A percentile compares a stretch with the other conserved stretches of the same genome.
Conservation (phyloP, 2,888 invertebrate genomes). For the Trisateles emortualis region DNA sequence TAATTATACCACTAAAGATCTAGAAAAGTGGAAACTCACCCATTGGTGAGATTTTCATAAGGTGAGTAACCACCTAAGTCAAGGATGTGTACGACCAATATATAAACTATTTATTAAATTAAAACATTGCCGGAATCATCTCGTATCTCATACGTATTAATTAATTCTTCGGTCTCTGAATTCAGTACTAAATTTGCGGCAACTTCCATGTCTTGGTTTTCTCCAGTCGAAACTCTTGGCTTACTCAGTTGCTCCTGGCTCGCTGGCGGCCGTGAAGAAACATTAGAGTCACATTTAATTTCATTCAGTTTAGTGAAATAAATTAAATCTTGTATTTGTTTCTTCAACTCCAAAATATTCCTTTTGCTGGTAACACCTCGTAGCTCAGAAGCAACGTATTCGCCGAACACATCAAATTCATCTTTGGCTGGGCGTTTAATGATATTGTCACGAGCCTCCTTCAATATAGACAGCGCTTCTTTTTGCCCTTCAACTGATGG, state of each 20-base stretch:
- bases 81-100: too few relatives aligned
- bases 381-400: constrained; percentile 3
- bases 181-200: neutral
- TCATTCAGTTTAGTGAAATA: constrained; percentile 4
- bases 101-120: too few relatives aligned
- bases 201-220: neutral
- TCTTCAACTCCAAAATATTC: constrained; percentile 2
- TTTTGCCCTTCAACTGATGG: constrained; percentile 1
- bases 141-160: neutral
- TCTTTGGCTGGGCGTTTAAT: constrained; percentile 4
- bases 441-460: constrained; percentile 3
- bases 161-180: too few relatives aligned
- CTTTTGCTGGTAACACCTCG: constrained; percentile 5
- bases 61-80: too few relatives aligned
- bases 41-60: too few relatives aligned
- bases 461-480: constrained; percentile 2
- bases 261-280: neutral
- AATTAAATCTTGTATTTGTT: constrained; percentile 6
- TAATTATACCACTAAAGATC: too few relatives aligned
- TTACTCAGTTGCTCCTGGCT: neutral
- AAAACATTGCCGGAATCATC: neutral
- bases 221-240: neutral
- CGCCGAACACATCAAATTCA: constrained; percentile 6
- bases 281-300: neutral
- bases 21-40: too few relatives aligned